Evolutionary conservation across 2,797 vertebrate genomes (phyloP).

Genomic region (Squalus acanthias): DNA sequence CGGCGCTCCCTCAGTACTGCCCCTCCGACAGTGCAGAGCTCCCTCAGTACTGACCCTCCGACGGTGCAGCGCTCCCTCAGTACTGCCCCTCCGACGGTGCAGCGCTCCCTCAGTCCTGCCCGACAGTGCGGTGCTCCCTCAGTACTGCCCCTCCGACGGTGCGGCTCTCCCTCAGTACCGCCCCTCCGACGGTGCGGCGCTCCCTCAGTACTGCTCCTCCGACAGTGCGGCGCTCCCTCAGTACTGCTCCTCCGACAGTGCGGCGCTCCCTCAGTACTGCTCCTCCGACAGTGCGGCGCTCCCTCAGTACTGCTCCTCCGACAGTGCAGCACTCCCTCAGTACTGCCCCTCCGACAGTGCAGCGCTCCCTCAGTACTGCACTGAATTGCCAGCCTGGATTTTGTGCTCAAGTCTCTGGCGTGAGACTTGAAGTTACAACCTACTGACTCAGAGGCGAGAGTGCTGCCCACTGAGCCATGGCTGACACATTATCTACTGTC

Average conservation of each 20-base stretch:
- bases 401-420: background rate
- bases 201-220: background rate
- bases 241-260: background rate
- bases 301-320: background rate
- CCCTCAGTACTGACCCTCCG: background rate
- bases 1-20: background rate
- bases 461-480: background rate
- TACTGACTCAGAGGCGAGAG: background rate
- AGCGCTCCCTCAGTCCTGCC: background rate
- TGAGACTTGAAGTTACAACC: background rate
- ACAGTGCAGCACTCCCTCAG: background rate
- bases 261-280: background rate
- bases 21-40: background rate
- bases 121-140: no score
- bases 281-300: background rate
- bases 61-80: background rate
- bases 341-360: background rate
- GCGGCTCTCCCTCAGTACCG: background rate
- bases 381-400: background rate
- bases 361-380: background rate
- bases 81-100: background rate
- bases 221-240: background rate
- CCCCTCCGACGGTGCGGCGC: no score
- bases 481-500: background rate
- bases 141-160: background rate